These are phyloP conservation scores for Galemys pyrenaicus DNA, from an alignment of 2,113 vertebrate species.

Conservation along the genomic window DNA sequence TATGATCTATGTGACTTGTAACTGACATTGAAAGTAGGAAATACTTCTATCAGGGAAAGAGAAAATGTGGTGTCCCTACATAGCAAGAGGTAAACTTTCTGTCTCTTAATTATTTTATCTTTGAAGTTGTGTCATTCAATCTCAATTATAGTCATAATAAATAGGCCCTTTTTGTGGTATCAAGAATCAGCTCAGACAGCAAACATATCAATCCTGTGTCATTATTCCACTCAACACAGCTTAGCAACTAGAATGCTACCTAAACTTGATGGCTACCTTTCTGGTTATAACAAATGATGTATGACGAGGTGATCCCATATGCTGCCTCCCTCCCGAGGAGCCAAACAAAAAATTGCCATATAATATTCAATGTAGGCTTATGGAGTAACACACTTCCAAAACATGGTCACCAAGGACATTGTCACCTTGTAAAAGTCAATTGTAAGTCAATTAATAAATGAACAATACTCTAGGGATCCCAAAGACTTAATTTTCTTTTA, in stretches of 20 bases:
- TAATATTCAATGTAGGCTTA: neutral
- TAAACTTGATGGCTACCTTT: conserved; percentile 70
- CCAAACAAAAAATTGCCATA: conserved; percentile 22
- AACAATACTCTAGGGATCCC: conserved; percentile 53
- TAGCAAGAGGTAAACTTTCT: neutral
- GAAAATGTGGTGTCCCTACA: conserved; percentile 43
- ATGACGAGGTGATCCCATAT: neutral
- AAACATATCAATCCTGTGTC: conserved; percentile 58
- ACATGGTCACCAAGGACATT: conserved; percentile 9
- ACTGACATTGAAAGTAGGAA: conserved; percentile 25
- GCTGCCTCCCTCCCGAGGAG: conserved; percentile 10
- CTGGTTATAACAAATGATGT: conserved; percentile 73
- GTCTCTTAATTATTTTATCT: conserved; percentile 46
- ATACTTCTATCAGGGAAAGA: conserved; percentile 30
- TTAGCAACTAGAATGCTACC: too few relatives aligned
- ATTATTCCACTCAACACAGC: conserved; percentile 56
- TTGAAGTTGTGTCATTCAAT: conserved; percentile 14
- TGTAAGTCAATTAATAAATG: conserved; percentile 75
- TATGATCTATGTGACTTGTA: neutral
- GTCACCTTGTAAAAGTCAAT: conserved; percentile 68
- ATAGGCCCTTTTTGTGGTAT: conserved; percentile 65
- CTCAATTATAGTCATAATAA: conserved; percentile 53
- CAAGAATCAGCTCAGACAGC: conserved; percentile 62
- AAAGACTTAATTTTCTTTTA: conserved; percentile 66
- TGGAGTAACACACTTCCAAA: neutral